Percentiles rank a stretch among this genome's conserved stretches.
phyloP scores from a whole-genome alignment of 2,797 vertebrate genomes.

The Amblyraja radiata region DNA sequence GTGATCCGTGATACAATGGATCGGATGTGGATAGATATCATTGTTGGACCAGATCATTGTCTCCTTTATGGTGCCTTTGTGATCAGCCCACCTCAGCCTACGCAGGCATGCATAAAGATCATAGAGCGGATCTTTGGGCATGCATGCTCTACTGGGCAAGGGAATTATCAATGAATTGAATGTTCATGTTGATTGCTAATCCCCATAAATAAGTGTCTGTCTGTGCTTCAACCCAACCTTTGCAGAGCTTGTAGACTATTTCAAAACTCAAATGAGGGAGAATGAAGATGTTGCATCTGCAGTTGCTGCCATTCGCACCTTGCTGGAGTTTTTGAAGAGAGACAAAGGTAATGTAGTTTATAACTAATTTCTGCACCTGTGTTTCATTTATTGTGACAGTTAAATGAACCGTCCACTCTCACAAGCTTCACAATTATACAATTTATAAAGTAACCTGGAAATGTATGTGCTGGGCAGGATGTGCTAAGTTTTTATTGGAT shows the following conservation, averaged over 20 bases:
- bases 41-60: too few species aligned
- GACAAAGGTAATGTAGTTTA: conserved; percentile 70
- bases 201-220: not conserved
- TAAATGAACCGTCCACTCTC: not conserved
- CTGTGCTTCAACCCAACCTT: conserved; percentile 5
- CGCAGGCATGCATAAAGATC: too few species aligned
- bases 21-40: too few species aligned
- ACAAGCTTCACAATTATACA: not conserved
- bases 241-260: conserved; percentile 82
- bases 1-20: too few species aligned
- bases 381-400: not conserved
- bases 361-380: not conserved
- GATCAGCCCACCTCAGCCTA: too few species aligned
- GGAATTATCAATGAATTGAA: too few species aligned
- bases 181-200: too few species aligned
- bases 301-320: conserved; percentile 82
- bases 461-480: not conserved
- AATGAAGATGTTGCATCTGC: conserved; percentile 91
- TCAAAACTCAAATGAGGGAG: conserved; percentile 75
- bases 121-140: too few species aligned
- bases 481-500: not conserved
- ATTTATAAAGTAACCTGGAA: not conserved
- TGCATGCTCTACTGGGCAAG: too few species aligned
- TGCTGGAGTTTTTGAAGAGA: conserved; percentile 83
- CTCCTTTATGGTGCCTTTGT: too few species aligned